These are phyloP conservation scores for Taphrorychus bicolor DNA, from an alignment of 2,888 invertebrate genomes.

Conservation along the genomic window DNA sequence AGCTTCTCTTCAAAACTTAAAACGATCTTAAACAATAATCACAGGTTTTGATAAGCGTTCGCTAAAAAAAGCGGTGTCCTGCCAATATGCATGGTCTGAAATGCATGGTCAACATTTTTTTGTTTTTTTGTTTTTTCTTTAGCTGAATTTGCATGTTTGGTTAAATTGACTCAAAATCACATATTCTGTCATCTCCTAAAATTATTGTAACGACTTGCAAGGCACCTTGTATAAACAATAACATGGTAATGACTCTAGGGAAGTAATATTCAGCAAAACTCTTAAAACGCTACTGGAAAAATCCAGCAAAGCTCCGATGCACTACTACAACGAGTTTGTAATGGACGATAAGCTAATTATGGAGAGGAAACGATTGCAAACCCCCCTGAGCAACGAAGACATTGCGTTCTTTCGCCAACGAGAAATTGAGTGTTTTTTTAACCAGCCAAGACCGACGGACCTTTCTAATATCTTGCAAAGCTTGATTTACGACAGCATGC, in stretches of 20 bases:
- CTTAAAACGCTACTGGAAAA: slow-evolving; percentile 47
- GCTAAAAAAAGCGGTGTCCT: too few species aligned
- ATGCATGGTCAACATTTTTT: too few species aligned
- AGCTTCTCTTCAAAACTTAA: too few species aligned
- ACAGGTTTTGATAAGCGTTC: too few species aligned
- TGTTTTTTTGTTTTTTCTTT: too few species aligned
- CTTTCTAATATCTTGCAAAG: slow-evolving; percentile 48
- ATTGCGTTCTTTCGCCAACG: slow-evolving; percentile 40
- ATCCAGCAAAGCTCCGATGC: slow-evolving; percentile 40
- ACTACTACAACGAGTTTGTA: slow-evolving; percentile 52
- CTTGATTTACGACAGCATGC: slow-evolving; percentile 48
- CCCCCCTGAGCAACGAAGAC: slow-evolving; percentile 30
- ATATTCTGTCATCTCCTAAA: too few species aligned
- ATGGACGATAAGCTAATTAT: slow-evolving; percentile 38
- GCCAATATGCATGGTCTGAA: too few species aligned
- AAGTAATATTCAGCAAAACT: slow-evolving; percentile 53
- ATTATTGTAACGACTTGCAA: too few species aligned
- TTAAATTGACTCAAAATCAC: too few species aligned
- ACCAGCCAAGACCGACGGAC: slow-evolving; percentile 44
- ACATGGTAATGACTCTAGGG: slow-evolving; percentile 56
- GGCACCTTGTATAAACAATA: too few species aligned
- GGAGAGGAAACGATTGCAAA: slow-evolving; percentile 20
- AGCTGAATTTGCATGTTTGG: too few species aligned
- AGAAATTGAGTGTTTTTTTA: slow-evolving; percentile 45
- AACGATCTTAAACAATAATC: too few species aligned